Base-by-base conservation (phyloP, 2,797 vertebrate genomes). In the Falco novaeseelandiae region DNA sequence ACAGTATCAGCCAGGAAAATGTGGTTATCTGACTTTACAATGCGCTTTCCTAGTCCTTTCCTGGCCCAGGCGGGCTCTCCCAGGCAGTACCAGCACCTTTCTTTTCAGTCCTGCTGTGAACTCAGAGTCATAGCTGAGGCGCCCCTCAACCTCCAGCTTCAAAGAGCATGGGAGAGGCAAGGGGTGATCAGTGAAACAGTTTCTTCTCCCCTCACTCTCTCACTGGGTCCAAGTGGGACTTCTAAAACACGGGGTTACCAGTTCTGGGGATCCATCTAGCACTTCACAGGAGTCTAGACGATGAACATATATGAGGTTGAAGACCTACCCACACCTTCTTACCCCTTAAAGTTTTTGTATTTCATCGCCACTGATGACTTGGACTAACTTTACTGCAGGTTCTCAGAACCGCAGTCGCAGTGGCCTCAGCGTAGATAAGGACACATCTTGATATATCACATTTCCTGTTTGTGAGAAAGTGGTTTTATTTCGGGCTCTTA, bases 381-480 rank as follows among this genome's bases (percentile, higher is more conserved):
- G 46, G 13, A 40, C 8, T 61, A 14, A 22, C 5, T 65, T 55
- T 30, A 48, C 8, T 61, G 57, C 12, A 19, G 12, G 4, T 26
- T 73, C 25, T 81, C 9, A 87, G 48, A 78, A 48, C 30, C 3
- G 2, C n/a, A 5, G 59, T 22, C 2, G 2, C 29, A 25, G 20
- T 10, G 30, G 26, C 14, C 8, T 49, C 38, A 12, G 44, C 15
- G 4, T 22, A 58, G 27, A 62, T 11, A 59, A 57, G 7, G 27
- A 61, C 11, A 1, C 3, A 36, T 36, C 15, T n/a, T 8, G 3
- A 27, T 23, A 48, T 0, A 25, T 16, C 49, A 18, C 32, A 11
- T 48, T 61, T 18, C 21, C 30, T 9, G 7, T 30, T 73, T 65
- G n/a, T 69, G 32, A 48, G 29, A 54, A 79, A 30, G 8, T 6